A percentile compares a stretch with the other conserved stretches of the same genome.
Evolutionary conservation across 2,113 vertebrate genomes (phyloP).

Genomic region (Patagioenas fasciata): DNA sequence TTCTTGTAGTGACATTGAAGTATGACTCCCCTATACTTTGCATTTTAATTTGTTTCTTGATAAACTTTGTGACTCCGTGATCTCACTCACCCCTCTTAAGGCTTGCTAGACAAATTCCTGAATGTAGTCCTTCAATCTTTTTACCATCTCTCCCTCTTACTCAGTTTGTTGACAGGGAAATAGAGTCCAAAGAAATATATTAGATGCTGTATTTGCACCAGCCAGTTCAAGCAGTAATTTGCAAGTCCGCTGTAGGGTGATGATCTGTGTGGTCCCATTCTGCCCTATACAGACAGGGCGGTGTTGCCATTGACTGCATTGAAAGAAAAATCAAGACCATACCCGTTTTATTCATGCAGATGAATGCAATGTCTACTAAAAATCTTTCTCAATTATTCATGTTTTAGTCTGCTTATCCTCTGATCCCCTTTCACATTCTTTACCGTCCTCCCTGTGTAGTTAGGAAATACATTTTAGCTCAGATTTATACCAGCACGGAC

Average conservation of each 20-base stretch:
- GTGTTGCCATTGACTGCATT: not conserved
- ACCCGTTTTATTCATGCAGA: not conserved
- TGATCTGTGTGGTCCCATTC: not conserved
- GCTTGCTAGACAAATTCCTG: not conserved
- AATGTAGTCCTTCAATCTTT: not conserved
- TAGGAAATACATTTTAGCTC: not conserved
- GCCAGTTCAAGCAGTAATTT: not conserved
- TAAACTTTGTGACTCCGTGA: constrained; percentile 12
- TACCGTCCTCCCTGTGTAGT: not conserved
- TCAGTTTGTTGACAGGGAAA: not conserved
- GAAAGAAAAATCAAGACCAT: not conserved
- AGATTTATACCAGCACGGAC: not conserved
- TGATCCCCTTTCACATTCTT: not conserved
- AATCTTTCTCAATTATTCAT: not conserved
- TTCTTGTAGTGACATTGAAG: constrained; percentile 19
- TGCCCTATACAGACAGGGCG: not conserved
- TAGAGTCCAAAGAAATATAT: not conserved
- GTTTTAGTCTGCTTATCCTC: not conserved
- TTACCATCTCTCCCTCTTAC: not conserved
- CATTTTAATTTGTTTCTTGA: constrained; percentile 43
- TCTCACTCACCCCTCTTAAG: not conserved
- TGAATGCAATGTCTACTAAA: not conserved
- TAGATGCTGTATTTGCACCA: not conserved
- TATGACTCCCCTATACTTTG: constrained; percentile 12
- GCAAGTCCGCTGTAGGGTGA: not conserved